Base-by-base conservation (phyloP, 2,888 invertebrate species). In the Xiphydria camelus region DNA sequence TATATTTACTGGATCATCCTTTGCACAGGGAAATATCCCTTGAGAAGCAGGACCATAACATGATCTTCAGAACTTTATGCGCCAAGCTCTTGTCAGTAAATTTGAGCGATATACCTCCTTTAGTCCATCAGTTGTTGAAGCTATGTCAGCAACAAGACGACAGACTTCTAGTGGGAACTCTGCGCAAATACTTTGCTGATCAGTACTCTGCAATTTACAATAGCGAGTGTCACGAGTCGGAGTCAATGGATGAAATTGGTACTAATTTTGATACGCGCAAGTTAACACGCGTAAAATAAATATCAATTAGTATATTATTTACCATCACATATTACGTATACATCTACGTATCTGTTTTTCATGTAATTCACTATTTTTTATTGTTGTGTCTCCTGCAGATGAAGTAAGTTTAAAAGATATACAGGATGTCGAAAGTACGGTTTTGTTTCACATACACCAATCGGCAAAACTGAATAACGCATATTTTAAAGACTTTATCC, bases 71-170 rank as follows among this genome's bases (percentile, higher is more conserved):
- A 57, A 84, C 85, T 56, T 71, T 88, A 17, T 83, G 84, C 48
- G 76, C 79, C 1, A 79, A 82, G 61, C 71, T 88, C 18, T 78
- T 80, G 41, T 80, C 82, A 35, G 66, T 84, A 40, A 77, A 81
- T 4, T 79, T 84, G 0, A 82, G 84, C 47, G 82, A 84, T 55
- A 61, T 88, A 19, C 88, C 88, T 0, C 81, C 86, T 1, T 75
- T 88, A 20, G 80, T 85, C 0, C 84, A 86, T 72, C 87, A 88
- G 57, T 64, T 87, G 35, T 70, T 88, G n/a, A 82, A 77, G 42
- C 73, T 86, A 26, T 83, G 82, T 57, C 72, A 73, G 34, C 68
- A 76, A 41, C 72, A 76, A 40, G 78, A 77, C 53, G 55, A 74
- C 49, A 50, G 76, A 66, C 70, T 78, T 41, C 72, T 82, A 1